These are phyloP conservation scores for Bellardia pandia DNA, from an alignment of 2,888 invertebrate genomes.

Conservation along the genomic window DNA sequence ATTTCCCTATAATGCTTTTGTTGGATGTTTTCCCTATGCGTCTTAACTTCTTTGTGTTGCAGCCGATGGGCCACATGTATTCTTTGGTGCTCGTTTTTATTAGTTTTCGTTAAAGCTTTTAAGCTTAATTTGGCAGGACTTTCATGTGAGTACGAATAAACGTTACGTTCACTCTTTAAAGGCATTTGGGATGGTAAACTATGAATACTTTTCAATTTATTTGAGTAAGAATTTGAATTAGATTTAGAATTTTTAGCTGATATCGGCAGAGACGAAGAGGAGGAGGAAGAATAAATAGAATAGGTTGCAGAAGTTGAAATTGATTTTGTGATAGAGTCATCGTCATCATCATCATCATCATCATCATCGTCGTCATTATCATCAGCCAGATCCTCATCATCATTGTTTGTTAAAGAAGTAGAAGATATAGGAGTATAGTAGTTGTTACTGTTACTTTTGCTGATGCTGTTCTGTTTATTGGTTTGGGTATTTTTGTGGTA, in stretches of 20 bases:
- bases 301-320: slow-evolving; percentile 28
- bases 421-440: slow-evolving; percentile 56
- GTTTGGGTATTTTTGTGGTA: background rate
- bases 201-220: slow-evolving; percentile 61
- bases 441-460: slow-evolving; percentile 38
- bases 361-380: background rate
- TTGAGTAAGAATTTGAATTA: background rate
- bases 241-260: slow-evolving; percentile 22
- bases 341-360: background rate
- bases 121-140: slow-evolving; percentile 75
- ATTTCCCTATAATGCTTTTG: slow-evolving; percentile 41
- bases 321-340: slow-evolving; percentile 40
- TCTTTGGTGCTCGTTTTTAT: slow-evolving; percentile 71
- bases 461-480: slow-evolving; percentile 39
- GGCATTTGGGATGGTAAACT: slow-evolving; percentile 75
- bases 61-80: slow-evolving; percentile 75
- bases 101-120: slow-evolving; percentile 69
- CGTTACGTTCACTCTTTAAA: slow-evolving; percentile 71
- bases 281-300: slow-evolving; percentile 12
- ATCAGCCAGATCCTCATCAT: background rate
- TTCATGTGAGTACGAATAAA: slow-evolving; percentile 68
- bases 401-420: slow-evolving; percentile 39
- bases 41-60: slow-evolving; percentile 75
- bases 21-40: slow-evolving; percentile 64
- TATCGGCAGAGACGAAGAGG: slow-evolving; percentile 9